Percentiles rank a stretch among this genome's conserved stretches.
Conservation (phyloP, 1,140 invertebrate genomes). For the Limonius californicus region DNA sequence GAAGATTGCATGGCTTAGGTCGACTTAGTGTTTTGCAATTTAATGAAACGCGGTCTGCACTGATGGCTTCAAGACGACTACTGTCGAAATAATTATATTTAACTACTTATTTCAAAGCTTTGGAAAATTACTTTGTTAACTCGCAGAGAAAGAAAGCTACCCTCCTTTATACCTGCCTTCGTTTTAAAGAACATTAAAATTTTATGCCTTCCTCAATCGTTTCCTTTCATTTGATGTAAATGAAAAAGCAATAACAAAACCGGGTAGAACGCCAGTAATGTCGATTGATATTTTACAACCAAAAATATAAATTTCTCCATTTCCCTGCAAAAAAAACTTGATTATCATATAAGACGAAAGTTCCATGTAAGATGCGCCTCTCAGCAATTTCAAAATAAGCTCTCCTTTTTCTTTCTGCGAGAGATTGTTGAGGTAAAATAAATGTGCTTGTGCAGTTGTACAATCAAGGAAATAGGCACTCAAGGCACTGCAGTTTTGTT, state of each 20-base stretch:
- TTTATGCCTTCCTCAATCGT: background rate
- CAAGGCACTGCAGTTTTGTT: background rate
- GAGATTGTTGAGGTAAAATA: constrained; percentile 2
- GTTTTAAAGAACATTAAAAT: background rate
- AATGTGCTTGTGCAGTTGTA: background rate
- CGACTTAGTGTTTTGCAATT: constrained; percentile 30
- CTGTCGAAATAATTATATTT: background rate
- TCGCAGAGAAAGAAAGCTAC: too few relatives aligned
- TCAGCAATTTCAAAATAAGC: background rate
- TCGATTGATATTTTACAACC: too few relatives aligned
- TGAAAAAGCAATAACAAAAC: too few relatives aligned
- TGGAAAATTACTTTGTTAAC: too few relatives aligned
- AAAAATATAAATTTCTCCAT: background rate
- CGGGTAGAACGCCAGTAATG: too few relatives aligned
- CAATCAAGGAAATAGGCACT: constrained; percentile 11
- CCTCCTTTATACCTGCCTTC: background rate
- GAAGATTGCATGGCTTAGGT: constrained; percentile 25
- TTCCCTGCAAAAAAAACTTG: too few relatives aligned
- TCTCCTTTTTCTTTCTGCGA: background rate
- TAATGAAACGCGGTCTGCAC: constrained; percentile 15
- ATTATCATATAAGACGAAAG: too few relatives aligned
- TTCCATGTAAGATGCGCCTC: background rate
- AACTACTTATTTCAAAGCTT: too few relatives aligned
- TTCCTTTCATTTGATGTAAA: too few relatives aligned
- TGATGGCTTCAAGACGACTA: background rate